phyloP scores from a whole-genome alignment of 2,888 invertebrate species.

The Napeogenes sylphis region DNA sequence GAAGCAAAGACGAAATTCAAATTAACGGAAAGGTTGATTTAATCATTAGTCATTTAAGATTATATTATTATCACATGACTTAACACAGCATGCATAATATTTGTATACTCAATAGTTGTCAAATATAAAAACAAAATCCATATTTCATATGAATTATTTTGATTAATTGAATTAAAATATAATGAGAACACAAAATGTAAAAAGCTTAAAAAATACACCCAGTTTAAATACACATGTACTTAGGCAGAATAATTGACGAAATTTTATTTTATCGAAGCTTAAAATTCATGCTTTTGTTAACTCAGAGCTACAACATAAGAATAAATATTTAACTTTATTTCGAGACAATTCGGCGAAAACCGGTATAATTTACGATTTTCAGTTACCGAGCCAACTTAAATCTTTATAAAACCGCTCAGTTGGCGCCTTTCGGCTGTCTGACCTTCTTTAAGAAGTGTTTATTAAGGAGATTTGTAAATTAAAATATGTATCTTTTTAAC shows the following conservation, averaged over 20 bases:
- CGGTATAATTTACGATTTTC: slow-evolving; percentile 20
- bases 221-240: too few species aligned
- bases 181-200: too few species aligned
- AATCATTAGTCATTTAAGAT: neutral
- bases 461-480: slow-evolving; percentile 13
- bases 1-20: slow-evolving; percentile 20
- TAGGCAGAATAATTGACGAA: too few species aligned
- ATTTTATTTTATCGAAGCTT: too few species aligned
- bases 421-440: slow-evolving; percentile 10
- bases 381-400: slow-evolving; percentile 12
- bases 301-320: too few species aligned
- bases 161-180: too few species aligned
- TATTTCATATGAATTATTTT: too few species aligned
- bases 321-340: slow-evolving; percentile 6
- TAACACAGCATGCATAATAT: slow-evolving; percentile 8
- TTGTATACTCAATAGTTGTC: slow-evolving; percentile 1
- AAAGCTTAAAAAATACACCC: too few species aligned
- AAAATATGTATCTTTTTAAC: slow-evolving; percentile 11
- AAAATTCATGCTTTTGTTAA: too few species aligned
- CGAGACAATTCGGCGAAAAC: slow-evolving; percentile 14
- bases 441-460: slow-evolving; percentile 13
- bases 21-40: slow-evolving; percentile 3
- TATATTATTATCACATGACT: slow-evolving; percentile 21
- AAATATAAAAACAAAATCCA: neutral
- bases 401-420: slow-evolving; percentile 11